Conservation (phyloP, 2,113 vertebrate genomes). For the Onychostoma macrolepis region DNA sequence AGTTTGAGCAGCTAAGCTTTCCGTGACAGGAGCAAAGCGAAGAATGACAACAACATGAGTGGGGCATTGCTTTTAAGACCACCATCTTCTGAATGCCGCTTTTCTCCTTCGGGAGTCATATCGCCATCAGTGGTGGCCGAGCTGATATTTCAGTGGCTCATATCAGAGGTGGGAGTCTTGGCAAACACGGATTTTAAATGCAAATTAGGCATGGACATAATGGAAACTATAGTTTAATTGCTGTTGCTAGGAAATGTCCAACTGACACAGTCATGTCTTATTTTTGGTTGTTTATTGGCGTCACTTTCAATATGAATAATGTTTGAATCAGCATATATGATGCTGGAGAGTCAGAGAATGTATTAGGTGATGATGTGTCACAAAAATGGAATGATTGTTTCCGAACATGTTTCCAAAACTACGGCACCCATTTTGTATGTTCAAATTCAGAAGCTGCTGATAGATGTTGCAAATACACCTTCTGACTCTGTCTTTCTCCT, state of each 20-base stretch:
- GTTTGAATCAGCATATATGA: background rate
- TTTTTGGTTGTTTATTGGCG: constrained; percentile 39
- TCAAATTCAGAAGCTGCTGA: background rate
- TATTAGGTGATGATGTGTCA: background rate
- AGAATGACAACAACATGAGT: constrained; percentile 44
- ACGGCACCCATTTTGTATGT: background rate
- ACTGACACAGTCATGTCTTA: constrained; percentile 26
- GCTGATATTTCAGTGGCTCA: background rate
- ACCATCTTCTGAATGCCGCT: background rate
- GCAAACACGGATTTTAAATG: constrained; percentile 28
- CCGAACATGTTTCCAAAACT: background rate
- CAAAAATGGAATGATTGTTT: background rate
- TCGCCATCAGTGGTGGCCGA: background rate
- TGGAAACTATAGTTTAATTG: constrained; percentile 27
- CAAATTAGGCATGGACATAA: constrained; percentile 35
- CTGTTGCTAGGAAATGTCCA: constrained; percentile 56
- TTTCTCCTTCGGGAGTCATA: background rate
- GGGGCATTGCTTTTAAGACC: constrained; percentile 25
- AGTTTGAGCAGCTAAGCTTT: constrained; percentile 56
- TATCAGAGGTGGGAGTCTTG: background rate
- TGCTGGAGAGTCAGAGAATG: constrained; percentile 14
- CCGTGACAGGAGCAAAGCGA: constrained; percentile 36
- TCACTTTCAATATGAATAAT: constrained; percentile 32
- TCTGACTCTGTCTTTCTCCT: background rate
- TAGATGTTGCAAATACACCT: background rate